Conservation (phyloP, 2,797 vertebrate species). For the Avahi laniger region DNA sequence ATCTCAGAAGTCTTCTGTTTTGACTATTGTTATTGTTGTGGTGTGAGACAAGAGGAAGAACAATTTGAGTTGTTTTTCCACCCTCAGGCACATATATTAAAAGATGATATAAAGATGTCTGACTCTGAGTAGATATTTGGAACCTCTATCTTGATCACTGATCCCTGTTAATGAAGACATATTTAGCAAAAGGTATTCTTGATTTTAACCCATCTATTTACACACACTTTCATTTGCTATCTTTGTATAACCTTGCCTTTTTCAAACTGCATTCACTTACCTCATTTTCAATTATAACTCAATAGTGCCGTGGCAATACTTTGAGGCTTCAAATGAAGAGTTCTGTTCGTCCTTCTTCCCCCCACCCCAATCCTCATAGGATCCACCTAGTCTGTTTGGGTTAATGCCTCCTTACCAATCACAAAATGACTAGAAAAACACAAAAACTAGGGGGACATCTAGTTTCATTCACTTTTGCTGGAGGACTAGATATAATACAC, state of each 20-base stretch:
- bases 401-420: background rate
- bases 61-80: background rate
- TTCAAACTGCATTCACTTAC: background rate
- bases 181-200: no score
- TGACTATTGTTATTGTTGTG: background rate
- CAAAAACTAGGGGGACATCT: no score
- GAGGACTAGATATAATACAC: background rate
- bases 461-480: background rate
- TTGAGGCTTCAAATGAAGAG: no score
- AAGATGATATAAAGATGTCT: background rate
- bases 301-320: accelerated
- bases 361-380: accelerated
- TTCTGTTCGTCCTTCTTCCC: accelerated
- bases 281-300: background rate
- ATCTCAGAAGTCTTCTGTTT: background rate
- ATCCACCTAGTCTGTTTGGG: background rate
- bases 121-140: background rate
- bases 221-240: background rate
- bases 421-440: background rate
- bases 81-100: background rate
- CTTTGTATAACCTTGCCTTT: background rate
- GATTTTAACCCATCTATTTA: background rate
- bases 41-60: background rate
- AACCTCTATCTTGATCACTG: background rate
- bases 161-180: background rate